A percentile compares a stretch with the other conserved stretches of the same genome.
Conservation (phyloP, 2,888 invertebrate species). For the Sphecodes monilicornis region DNA sequence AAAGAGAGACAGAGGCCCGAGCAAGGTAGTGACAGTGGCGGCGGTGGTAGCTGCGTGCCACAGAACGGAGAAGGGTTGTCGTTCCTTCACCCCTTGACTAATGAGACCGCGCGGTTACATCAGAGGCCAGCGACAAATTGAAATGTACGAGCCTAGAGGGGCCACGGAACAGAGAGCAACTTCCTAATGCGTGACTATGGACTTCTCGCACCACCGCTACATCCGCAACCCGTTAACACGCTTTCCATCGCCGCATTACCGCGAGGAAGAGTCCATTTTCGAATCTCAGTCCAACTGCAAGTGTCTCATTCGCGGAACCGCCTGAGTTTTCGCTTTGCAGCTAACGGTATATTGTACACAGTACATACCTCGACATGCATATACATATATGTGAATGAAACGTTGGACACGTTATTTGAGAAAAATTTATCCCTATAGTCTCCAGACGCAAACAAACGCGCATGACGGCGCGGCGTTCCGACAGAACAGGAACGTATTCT, state of each 20-base stretch:
- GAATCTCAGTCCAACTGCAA: conserved; percentile 42
- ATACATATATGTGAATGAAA: too few species aligned
- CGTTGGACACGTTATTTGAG: too few species aligned
- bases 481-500: too few species aligned
- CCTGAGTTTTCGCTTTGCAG: neutral
- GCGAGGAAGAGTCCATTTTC: conserved; percentile 52
- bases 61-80: conserved; percentile 64
- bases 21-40: conserved; percentile 40
- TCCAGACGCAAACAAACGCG: too few species aligned
- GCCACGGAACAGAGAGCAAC: conserved; percentile 73
- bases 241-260: conserved; percentile 36
- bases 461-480: too few species aligned
- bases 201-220: conserved; percentile 39
- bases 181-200: conserved; percentile 77
- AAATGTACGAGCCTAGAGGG: conserved; percentile 82
- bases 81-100: conserved; percentile 78
- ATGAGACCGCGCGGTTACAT: conserved; percentile 83
- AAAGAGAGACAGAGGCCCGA: conserved; percentile 65
- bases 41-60: neutral
- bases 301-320: neutral
- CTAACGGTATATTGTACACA: neutral
- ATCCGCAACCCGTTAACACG: conserved; percentile 67
- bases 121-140: conserved; percentile 83
- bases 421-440: too few species aligned
- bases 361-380: neutral